Percentiles rank a stretch among this genome's conserved stretches.
phyloP scores from a whole-genome alignment of 2,113 vertebrate genomes.

The Pterocles orientalis region DNA sequence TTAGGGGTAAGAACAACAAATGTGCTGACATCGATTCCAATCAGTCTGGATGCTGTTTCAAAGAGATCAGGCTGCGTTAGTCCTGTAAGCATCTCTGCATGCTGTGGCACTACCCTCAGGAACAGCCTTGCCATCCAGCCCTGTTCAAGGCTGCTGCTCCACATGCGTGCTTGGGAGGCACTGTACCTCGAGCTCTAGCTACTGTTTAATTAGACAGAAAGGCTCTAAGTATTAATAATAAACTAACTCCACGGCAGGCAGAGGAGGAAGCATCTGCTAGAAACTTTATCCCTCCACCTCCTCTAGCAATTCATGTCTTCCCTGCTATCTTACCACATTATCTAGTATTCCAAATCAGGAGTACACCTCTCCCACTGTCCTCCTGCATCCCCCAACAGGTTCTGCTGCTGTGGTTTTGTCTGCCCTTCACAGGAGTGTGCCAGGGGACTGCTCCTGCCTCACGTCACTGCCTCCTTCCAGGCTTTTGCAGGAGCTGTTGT shows the following conservation, averaged over 20 bases:
- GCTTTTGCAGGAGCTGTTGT: not conserved
- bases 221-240: constrained; percentile 38
- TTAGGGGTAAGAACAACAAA: not conserved
- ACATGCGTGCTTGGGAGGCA: not conserved
- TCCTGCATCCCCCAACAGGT: not conserved
- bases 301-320: not conserved
- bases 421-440: rapidly evolving
- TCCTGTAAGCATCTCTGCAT: not conserved
- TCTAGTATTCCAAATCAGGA: not conserved
- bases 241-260: not conserved
- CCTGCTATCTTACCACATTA: rapidly evolving
- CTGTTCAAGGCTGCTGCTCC: not conserved
- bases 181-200: not conserved
- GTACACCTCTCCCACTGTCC: not conserved
- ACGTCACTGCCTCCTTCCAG: not conserved
- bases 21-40: not conserved
- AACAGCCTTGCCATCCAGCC: not conserved
- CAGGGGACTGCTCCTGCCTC: not conserved
- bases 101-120: not conserved
- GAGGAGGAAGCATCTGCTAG: not conserved
- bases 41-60: not conserved
- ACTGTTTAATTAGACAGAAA: constrained; percentile 42
- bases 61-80: not conserved
- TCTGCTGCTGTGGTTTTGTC: not conserved
- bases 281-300: not conserved